Evolutionary conservation across 2,797 vertebrate species (phyloP).

Genomic region (Momotus momota): DNA sequence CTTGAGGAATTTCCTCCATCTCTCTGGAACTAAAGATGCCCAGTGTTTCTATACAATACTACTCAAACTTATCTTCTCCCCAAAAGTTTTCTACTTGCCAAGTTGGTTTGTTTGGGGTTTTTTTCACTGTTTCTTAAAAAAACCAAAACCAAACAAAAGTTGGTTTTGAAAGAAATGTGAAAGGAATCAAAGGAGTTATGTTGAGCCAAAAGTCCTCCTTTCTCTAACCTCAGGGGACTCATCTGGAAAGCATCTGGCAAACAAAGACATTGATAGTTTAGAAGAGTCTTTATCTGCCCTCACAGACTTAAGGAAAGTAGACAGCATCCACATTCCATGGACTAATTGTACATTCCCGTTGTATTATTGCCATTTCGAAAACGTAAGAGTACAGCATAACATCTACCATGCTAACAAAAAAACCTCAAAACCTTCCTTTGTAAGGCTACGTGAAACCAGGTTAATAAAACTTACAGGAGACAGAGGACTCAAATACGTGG

Average conservation of each 20-base stretch:
- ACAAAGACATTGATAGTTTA: slow-evolving; percentile 24
- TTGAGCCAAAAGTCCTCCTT: slow-evolving; percentile 16
- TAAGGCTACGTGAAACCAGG: background rate
- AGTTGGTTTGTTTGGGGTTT: background rate
- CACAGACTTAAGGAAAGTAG: background rate
- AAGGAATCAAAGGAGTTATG: slow-evolving; percentile 20
- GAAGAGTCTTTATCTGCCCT: slow-evolving; percentile 36
- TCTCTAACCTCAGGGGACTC: slow-evolving; percentile 32
- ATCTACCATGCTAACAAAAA: background rate
- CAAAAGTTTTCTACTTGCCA: background rate
- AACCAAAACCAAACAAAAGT: background rate
- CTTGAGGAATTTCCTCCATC: background rate
- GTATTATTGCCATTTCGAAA: background rate
- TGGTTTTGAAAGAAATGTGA: slow-evolving; percentile 56
- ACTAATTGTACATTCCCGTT: background rate
- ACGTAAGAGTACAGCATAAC: background rate
- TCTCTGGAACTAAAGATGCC: background rate
- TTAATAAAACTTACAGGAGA: background rate
- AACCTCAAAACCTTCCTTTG: background rate
- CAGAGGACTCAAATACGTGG: rapidly evolving
- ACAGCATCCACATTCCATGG: background rate
- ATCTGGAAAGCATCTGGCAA: slow-evolving; percentile 55
- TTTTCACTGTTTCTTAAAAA: background rate
- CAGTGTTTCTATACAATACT: background rate
- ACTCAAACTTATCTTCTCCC: background rate